Evolutionary conservation across 2,888 invertebrate species (phyloP).

Genomic region (Campaea margaritaria): DNA sequence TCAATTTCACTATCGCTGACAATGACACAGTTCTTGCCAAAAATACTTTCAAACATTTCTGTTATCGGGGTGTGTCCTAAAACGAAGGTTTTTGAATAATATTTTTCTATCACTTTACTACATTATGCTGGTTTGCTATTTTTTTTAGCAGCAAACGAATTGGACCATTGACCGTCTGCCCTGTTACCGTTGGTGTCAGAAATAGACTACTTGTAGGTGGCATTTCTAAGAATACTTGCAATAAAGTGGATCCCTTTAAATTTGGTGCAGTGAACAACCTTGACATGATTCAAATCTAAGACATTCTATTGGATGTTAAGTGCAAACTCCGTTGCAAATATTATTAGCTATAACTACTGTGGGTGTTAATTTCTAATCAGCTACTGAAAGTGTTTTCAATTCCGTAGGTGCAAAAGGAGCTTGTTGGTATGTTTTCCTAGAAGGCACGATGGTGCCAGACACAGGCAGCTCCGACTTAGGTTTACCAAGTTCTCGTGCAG

Average conservation of each 20-base stretch:
- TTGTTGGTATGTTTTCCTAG: constrained; percentile 51
- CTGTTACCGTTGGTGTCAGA: constrained; percentile 55
- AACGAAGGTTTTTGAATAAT: constrained; percentile 27
- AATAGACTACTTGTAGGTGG: constrained; percentile 79
- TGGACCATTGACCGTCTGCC: constrained; percentile 71
- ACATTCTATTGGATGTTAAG: constrained; percentile 5
- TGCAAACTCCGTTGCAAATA: constrained; percentile 25
- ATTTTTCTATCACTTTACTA: constrained; percentile 15
- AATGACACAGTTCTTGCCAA: constrained; percentile 11
- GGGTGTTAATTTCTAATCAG: constrained; percentile 22
- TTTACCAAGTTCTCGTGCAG: constrained; percentile 49
- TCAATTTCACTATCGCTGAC: constrained; percentile 9
- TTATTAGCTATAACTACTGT: constrained; percentile 12
- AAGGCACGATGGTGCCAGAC: constrained; percentile 66
- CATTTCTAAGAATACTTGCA: constrained; percentile 71
- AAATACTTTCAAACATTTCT: constrained; percentile 1
- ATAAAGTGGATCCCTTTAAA: constrained; percentile 45
- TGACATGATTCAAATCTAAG: constrained; percentile 29
- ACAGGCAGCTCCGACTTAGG: constrained; percentile 59
- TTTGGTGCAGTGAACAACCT: constrained; percentile 38
- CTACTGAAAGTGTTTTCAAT: not conserved
- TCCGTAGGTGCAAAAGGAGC: constrained; percentile 1
- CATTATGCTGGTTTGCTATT: constrained; percentile 28
- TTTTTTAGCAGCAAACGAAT: constrained; percentile 47
- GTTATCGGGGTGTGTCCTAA: constrained; percentile 6